These are phyloP conservation scores for Campylomormyrus numenius DNA, from an alignment of 2,113 vertebrate species.

Conservation along the genomic window DNA sequence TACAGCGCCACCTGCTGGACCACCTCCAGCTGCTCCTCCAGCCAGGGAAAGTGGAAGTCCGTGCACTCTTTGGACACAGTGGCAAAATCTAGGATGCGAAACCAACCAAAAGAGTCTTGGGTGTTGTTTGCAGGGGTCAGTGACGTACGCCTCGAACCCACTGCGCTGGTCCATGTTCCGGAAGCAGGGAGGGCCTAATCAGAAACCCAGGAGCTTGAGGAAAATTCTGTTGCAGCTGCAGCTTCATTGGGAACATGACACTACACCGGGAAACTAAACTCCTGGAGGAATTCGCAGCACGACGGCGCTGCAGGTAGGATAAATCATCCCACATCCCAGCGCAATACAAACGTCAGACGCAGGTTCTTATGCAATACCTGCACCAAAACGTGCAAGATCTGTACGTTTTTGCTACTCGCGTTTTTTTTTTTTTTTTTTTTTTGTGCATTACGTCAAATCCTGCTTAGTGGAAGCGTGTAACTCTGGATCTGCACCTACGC, in stretches of 20 bases:
- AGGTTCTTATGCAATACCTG: not conserved
- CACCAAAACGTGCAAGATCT: not conserved
- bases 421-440: not conserved
- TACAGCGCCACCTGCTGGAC: constrained; percentile 87
- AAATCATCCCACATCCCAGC: not conserved
- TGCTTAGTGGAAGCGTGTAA: not conserved
- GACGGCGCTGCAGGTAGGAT: not conserved
- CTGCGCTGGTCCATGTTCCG: not conserved
- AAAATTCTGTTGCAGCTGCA: not conserved
- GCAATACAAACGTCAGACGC: not conserved
- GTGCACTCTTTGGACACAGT: constrained; percentile 92
- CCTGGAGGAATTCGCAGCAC: not conserved
- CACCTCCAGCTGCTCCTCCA: constrained; percentile 83
- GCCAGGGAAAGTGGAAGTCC: constrained; percentile 81
- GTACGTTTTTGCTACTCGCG: not conserved
- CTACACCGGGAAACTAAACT: not conserved
- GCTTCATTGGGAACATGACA: not conserved
- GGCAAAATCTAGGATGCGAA: constrained; percentile 75
- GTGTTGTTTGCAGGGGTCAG: not conserved
- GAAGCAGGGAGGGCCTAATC: not conserved
- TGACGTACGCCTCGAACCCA: not conserved
- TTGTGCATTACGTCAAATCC: not conserved
- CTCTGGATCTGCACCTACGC: not conserved
- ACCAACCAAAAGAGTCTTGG: not conserved
- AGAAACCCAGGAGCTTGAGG: not conserved